Evolutionary conservation across 1,140 invertebrate genomes (phyloP).

Genomic region (Heterodera schachtii): DNA sequence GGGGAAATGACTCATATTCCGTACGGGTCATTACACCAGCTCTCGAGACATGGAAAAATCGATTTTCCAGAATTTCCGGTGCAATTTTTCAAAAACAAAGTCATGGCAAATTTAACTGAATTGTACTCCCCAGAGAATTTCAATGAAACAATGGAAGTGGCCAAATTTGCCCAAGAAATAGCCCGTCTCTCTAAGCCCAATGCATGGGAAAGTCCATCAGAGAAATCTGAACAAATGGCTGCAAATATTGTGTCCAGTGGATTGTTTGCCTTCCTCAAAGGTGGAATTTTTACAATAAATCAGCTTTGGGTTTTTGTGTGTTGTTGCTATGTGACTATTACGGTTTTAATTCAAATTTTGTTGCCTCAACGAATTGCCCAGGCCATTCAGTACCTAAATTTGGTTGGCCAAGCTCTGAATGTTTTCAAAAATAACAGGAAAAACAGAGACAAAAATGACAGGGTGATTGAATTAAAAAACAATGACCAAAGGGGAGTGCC

Average conservation of each 20-base stretch:
- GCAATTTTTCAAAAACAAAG: slow-evolving; percentile 18
- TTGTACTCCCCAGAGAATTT: slow-evolving; percentile 15
- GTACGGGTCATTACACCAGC: neutral
- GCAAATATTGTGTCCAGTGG: slow-evolving; percentile 16
- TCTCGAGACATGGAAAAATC: slow-evolving; percentile 2
- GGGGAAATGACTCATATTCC: neutral
- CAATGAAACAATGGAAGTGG: slow-evolving; percentile 6
- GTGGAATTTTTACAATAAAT: slow-evolving; percentile 8
- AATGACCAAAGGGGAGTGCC: neutral
- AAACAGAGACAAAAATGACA: neutral
- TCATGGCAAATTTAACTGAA: slow-evolving; percentile 12
- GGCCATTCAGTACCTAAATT: neutral
- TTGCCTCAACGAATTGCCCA: neutral
- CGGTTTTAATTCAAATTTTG: neutral
- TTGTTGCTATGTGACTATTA: neutral
- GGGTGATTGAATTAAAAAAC: neutral
- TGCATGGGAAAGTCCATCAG: neutral
- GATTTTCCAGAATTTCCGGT: slow-evolving; percentile 9
- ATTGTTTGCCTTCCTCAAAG: slow-evolving; percentile 9
- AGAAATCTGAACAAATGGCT: neutral
- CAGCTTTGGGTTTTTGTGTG: neutral
- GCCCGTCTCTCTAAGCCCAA: neutral
- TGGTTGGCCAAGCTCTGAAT: neutral
- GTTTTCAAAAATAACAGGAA: neutral
- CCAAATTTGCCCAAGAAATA: neutral